Base-by-base conservation (phyloP, 2,113 vertebrate genomes). In the Pagrus major region DNA sequence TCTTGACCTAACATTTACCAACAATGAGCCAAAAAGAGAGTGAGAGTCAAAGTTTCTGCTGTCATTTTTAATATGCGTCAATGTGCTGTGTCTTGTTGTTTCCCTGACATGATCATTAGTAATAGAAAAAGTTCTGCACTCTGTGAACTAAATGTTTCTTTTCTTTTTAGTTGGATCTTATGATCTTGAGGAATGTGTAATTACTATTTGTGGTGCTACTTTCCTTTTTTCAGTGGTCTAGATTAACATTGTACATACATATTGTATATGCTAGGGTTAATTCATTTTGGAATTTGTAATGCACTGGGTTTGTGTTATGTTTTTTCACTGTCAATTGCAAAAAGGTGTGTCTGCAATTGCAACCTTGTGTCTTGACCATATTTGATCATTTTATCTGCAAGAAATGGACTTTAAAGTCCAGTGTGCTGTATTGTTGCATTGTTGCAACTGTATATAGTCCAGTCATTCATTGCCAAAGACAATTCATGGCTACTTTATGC, bases 11-110 rank as follows among this genome's bases (percentile, higher is more conserved):
- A 49, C 29, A 67, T 29, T 1, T 63, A 70, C 58, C 63, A 60
- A 49, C 76, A 55, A 37, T 15, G 33, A 86, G 71, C 54, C 64
- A 63, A 39, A n/a, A n/a, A n/a, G n/a, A n/a, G n/a, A n/a, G n/a
- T n/a, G n/a, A 41, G 47, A 68, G 21, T 9, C 3, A 35, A 16
- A 51, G 25, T 63, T 21, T 42, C 6, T 6, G 51, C 14, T 42
- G 18, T 6, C 5, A 44, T 14, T 5, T n/a, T 4, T 9, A 6
- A 71, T 29, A 54, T 16, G 27, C 37, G 33, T 63, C 51, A 6
- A 4, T 27, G 7, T 39, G 39, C 69, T 5, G 33, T 35, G 33
- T 35, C 33, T 35, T 35, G 33, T 54, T 47, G n/a, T 42, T 56
- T 56, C 18, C 49, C 9, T 9, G 3, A 4, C 12, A 46, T 58